Evolutionary conservation across 2,888 invertebrate genomes (phyloP), one percentile per base, ranked within the genome.

Genomic region (Dione vanillae): DNA sequence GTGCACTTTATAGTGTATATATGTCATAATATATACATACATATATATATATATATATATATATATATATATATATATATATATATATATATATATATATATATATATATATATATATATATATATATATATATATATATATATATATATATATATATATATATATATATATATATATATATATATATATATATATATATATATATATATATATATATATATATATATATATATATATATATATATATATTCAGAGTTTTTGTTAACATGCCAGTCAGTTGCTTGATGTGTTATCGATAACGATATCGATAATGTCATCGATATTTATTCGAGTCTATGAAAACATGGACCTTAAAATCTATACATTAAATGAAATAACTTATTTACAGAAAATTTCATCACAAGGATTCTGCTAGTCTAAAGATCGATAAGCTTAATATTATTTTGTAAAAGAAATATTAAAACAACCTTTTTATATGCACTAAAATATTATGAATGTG

Each of bases 301-400:
- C 16, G 0, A 5, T 37, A 6, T 5, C 9, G 27, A n/a, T 35
- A 9, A 49, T 64, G 27, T 35, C 14, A 45, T 47, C 35, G n/a
- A 19, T 35, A 16, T 11, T n/a, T 49, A 47, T 19, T 40, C 56
- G 37, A 64, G 64, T 47, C 9, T 35, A 49, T 14, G 37, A 16
- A 19, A 37, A 19, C 37, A 49, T 47, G 47, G 10, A 14, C 14
- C 64, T 49, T 49, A 64, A 61, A 27, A 49, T 40, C 9, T 49
- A 19, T 67, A 69, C 45, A 61, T 52, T 72, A 71, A 56, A 61
- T 61, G 70, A 77, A 73, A 76, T 72, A 73, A 72, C 71, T 65
- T 81, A 81, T 80, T 75, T 82, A 80, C 80, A 81, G 70, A 78
- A 69, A 76, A 82, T 80, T 79, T 80, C 77, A 79, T 82, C 78